A percentile compares a stretch with the other conserved stretches of the same genome.
Evolutionary conservation across 2,888 invertebrate species (phyloP).

Genomic region (Sarcophaga carnaria): DNA sequence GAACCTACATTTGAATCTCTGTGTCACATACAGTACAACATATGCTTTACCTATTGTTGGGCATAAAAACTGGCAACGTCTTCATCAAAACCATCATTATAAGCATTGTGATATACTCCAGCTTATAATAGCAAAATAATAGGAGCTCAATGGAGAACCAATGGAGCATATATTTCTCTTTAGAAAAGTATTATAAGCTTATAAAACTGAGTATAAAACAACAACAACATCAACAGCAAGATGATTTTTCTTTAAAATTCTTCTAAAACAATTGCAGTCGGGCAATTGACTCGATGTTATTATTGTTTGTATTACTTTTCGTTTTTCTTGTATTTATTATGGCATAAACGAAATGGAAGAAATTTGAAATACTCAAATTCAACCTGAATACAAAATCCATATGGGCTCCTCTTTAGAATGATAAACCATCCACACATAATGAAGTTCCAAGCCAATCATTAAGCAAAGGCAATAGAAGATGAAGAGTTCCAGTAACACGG

Average conservation of each 20-base stretch:
- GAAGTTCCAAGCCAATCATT: too few species aligned
- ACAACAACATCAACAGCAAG: neutral
- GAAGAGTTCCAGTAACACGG: too few species aligned
- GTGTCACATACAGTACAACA: too few species aligned
- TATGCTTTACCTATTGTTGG: too few species aligned
- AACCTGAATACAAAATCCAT: neutral
- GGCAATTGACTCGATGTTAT: constrained; percentile 58
- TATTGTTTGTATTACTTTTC: constrained; percentile 6
- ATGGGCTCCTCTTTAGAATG: neutral
- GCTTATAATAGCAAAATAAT: constrained; percentile 23
- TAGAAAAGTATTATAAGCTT: constrained; percentile 28
- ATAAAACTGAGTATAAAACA: neutral
- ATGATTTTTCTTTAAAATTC: neutral
- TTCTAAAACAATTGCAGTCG: constrained; percentile 20
- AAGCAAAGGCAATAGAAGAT: neutral
- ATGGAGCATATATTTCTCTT: constrained; percentile 33
- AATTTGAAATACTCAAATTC: neutral
- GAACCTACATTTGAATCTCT: too few species aligned
- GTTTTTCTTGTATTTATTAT: neutral
- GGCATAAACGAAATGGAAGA: neutral
- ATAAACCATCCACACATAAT: too few species aligned
- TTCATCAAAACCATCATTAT: neutral
- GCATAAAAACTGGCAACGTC: neutral
- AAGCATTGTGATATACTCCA: neutral
- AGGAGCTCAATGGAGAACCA: constrained; percentile 24